These are phyloP conservation scores for Thaumatotibia leucotreta DNA, from an alignment of 1,140 invertebrate species.

Conservation along the genomic window DNA sequence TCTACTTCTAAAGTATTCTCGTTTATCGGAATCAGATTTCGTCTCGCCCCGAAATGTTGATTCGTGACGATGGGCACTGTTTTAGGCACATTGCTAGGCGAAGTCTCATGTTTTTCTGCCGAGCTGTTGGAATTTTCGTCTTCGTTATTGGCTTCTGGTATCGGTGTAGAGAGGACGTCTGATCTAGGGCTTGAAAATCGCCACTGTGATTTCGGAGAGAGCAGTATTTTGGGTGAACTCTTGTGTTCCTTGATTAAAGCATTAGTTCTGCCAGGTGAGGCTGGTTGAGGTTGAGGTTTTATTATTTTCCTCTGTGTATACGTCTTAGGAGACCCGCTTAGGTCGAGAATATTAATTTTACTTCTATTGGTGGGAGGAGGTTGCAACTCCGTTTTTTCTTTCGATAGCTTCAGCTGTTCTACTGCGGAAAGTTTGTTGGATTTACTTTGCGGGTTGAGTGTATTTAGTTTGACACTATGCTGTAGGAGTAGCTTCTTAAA, in stretches of 20 bases:
- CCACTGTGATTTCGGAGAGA: constrained; percentile 83
- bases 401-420: constrained; percentile 87
- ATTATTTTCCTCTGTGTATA: constrained; percentile 79
- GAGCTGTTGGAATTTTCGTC: constrained; percentile 79
- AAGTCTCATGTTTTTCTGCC: constrained; percentile 65
- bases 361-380: constrained; percentile 58
- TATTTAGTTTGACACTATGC: constrained; percentile 78
- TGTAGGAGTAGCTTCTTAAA: constrained; percentile 89
- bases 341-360: constrained; percentile 78
- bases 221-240: constrained; percentile 80
- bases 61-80: constrained; percentile 70
- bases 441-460: constrained; percentile 77
- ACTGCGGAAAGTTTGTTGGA: constrained; percentile 85
- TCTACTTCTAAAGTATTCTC: constrained; percentile 48
- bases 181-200: constrained; percentile 84
- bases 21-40: constrained; percentile 61
- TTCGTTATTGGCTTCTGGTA: constrained; percentile 88
- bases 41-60: constrained; percentile 66
- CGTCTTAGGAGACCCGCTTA: constrained; percentile 82
- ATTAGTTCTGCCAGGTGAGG: constrained; percentile 71
- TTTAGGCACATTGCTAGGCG: constrained; percentile 48
- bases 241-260: constrained; percentile 75
- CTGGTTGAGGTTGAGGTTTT: constrained; percentile 74
- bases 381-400: constrained; percentile 71
- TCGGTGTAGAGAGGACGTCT: constrained; percentile 89